Evolutionary conservation across 2,797 vertebrate species (phyloP).

Genomic region (Ciconia nigra): DNA sequence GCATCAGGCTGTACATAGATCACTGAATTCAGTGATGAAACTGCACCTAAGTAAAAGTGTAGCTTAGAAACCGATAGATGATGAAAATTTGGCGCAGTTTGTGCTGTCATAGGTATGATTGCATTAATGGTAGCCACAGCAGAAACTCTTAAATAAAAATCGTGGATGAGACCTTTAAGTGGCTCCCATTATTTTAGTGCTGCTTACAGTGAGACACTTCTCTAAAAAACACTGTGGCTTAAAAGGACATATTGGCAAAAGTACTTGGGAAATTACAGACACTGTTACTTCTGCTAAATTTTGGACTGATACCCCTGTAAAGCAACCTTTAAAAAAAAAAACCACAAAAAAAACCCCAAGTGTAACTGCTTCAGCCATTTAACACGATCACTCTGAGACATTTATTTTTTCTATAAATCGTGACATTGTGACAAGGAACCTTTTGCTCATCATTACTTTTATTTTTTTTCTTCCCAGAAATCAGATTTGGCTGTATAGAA

Average conservation of each 20-base stretch:
- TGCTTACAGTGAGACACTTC: neutral
- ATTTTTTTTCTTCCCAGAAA: neutral
- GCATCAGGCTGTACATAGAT: neutral
- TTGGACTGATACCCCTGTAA: neutral
- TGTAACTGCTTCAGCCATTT: neutral
- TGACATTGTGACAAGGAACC: constrained; percentile 5
- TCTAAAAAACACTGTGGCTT: neutral
- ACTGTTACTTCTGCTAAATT: neutral
- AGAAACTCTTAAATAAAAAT: neutral
- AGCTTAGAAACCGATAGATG: neutral
- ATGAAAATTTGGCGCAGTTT: neutral
- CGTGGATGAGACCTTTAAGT: neutral
- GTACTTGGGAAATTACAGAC: neutral
- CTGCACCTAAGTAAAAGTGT: neutral
- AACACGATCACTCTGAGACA: neutral
- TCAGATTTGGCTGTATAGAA: constrained; percentile 9
- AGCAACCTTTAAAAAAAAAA: neutral
- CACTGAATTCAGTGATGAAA: neutral
- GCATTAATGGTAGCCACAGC: neutral
- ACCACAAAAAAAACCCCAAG: neutral
- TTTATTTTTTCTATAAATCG: neutral
- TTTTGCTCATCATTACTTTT: neutral
- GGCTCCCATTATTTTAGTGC: neutral
- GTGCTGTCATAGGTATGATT: neutral
- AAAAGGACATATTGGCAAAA: neutral